Conservation (phyloP, 1,140 invertebrate genomes). For the Pogonomyrmex californicus region DNA sequence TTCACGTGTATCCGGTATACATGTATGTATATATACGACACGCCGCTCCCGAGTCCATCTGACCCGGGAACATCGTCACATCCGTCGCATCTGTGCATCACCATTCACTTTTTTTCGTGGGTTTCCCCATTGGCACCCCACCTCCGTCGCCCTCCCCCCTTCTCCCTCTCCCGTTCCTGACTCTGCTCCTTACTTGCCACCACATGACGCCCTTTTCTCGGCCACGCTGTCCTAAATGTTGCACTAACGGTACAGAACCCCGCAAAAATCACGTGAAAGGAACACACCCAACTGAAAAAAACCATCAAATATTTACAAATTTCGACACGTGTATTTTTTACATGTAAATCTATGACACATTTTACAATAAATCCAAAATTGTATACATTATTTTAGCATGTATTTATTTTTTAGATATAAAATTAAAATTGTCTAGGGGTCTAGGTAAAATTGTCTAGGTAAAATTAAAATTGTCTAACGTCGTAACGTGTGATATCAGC, state of each 20-base stretch:
- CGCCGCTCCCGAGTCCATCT: constrained; percentile 52
- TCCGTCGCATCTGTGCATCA: constrained; percentile 85
- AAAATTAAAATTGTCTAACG: not conserved
- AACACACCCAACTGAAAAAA: not conserved
- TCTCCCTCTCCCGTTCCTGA: constrained; percentile 10
- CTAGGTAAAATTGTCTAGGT: too few relatives aligned
- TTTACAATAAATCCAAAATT: not conserved
- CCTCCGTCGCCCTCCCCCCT: not conserved
- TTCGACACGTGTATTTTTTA: too few relatives aligned
- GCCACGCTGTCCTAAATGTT: constrained; percentile 65
- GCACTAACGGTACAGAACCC: constrained; percentile 58
- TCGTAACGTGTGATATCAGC: not conserved
- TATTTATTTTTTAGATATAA: not conserved
- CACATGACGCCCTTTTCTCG: constrained; percentile 73
- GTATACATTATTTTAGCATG: not conserved
- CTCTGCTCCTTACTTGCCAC: constrained; percentile 68
- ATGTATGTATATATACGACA: not conserved
- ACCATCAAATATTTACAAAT: not conserved
- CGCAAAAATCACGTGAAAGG: constrained; percentile 51
- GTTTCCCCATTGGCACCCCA: not conserved
- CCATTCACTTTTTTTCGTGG: constrained; percentile 77
- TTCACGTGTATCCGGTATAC: constrained; percentile 25
- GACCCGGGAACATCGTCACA: constrained; percentile 75
- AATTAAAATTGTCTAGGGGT: not conserved
- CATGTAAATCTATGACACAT: too few relatives aligned